phyloP scores from a whole-genome alignment of 2,888 invertebrate species.

The Saturnia japonica region DNA sequence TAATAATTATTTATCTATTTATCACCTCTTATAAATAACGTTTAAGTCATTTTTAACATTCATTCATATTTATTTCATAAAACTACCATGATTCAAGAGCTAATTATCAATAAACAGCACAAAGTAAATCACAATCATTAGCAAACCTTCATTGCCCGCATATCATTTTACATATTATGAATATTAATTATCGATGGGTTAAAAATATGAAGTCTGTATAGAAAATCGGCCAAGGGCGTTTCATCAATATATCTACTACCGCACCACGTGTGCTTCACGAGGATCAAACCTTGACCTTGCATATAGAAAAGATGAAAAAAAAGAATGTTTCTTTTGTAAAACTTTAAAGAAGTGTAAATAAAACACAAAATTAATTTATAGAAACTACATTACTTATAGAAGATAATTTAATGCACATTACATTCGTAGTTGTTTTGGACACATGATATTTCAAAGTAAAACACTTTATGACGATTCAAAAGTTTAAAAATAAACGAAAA shows the following conservation, averaged over 20 bases:
- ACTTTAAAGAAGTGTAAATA: too few species aligned
- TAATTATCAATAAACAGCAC: neutral
- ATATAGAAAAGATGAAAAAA: neutral
- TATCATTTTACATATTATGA: conserved; percentile 42
- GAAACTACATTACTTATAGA: neutral
- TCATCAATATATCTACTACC: conserved; percentile 33
- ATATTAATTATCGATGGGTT: conserved; percentile 51
- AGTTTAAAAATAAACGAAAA: neutral
- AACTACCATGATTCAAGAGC: too few species aligned
- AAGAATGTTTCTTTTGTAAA: neutral
- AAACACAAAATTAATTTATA: neutral
- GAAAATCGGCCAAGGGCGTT: conserved; percentile 58
- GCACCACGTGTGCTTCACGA: conserved; percentile 16
- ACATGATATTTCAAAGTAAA: neutral
- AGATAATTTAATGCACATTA: neutral
- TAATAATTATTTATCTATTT: too few species aligned
- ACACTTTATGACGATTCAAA: too few species aligned
- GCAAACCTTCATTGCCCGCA: conserved; percentile 46
- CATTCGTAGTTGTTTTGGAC: neutral
- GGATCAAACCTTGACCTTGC: neutral
- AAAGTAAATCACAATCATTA: neutral
- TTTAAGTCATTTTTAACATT: too few species aligned
- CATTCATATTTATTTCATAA: too few species aligned
- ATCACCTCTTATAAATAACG: too few species aligned
- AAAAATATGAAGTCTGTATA: conserved; percentile 43